Evolutionary conservation across 2,113 vertebrate genomes (phyloP).

Genomic region (Gallinago undulata): DNA sequence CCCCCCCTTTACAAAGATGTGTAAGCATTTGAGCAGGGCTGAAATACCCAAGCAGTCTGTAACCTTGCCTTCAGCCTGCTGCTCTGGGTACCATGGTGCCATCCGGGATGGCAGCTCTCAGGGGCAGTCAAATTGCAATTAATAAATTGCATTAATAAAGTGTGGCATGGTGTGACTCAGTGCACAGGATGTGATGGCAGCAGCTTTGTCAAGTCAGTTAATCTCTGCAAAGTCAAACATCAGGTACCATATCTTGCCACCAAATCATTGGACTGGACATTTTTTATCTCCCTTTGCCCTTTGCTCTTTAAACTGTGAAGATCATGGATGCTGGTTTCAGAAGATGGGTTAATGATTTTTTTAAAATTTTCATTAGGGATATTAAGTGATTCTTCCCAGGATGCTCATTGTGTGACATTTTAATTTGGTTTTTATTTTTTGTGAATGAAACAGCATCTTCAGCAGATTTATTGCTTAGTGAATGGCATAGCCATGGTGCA

Average conservation of each 20-base stretch:
- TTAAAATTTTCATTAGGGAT: neutral
- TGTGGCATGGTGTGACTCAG: neutral
- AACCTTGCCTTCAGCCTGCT: neutral
- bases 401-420: neutral
- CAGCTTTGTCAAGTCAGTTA: neutral
- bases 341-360: neutral
- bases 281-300: neutral
- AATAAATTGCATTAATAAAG: slow-evolving; percentile 7
- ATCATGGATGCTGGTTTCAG: neutral
- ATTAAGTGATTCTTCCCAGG: neutral
- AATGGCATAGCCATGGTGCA: neutral
- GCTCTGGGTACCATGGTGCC: neutral
- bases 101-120: neutral
- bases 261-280: neutral
- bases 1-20: neutral
- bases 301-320: neutral
- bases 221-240: neutral
- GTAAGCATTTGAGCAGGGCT: neutral
- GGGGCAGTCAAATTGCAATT: neutral
- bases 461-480: slow-evolving; percentile 26
- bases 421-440: neutral
- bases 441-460: neutral
- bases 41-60: neutral
- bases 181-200: neutral
- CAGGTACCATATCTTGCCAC: neutral